A percentile compares a stretch with the other conserved stretches of the same genome.
These are phyloP conservation scores for Phytoseiulus persimilis DNA, from an alignment of 2,888 invertebrate species.

Conservation along the genomic window DNA sequence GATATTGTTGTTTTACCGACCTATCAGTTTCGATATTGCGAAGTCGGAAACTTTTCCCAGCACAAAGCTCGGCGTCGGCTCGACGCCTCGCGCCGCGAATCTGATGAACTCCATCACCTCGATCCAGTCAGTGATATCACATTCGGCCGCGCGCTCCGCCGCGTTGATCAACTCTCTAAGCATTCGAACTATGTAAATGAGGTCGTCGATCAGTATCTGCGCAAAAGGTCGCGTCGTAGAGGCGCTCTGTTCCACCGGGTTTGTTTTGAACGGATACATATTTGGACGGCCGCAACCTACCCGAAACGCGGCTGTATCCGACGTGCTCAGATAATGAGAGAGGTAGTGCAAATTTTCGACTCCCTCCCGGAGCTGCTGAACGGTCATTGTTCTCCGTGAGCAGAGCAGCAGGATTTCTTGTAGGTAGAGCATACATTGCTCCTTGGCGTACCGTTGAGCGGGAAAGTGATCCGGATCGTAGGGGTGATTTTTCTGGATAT, in stretches of 20 bases:
- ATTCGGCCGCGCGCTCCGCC: conserved; percentile 7
- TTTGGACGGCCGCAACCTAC: too few species aligned
- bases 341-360: conserved; percentile 25
- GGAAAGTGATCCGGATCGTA: conserved; percentile 13
- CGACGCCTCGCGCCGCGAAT: neutral
- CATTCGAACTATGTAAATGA: neutral
- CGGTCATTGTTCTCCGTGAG: conserved; percentile 24
- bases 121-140: neutral
- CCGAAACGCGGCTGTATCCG: conserved; percentile 6
- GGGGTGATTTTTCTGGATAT: conserved; percentile 8
- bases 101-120: conserved; percentile 8
- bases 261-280: too few species aligned
- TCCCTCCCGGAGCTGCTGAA: conserved; percentile 32
- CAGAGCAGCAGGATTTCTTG: conserved; percentile 14
- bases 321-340: neutral
- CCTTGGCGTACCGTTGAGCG: conserved; percentile 19
- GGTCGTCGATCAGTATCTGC: conserved; percentile 10
- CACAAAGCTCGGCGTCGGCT: neutral
- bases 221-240: neutral
- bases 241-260: too few species aligned
- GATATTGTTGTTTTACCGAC: neutral
- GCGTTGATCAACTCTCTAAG: conserved; percentile 11
- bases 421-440: conserved; percentile 19
- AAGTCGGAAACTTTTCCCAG: neutral
- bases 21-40: neutral